These are phyloP conservation scores for Austrofundulus limnaeus DNA, from an alignment of 2,113 vertebrate genomes.

Conservation along the genomic window DNA sequence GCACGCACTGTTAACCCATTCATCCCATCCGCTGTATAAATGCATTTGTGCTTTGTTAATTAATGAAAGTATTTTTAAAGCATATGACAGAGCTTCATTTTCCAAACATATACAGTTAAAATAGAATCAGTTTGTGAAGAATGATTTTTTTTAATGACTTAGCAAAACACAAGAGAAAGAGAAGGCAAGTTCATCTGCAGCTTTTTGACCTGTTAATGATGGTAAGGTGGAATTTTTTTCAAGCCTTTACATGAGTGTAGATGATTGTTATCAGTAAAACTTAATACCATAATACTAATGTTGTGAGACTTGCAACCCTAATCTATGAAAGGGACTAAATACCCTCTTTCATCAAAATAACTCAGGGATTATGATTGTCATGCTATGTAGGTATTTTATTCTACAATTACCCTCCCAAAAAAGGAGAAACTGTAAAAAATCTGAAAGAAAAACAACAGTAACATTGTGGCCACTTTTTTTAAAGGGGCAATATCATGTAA, in stretches of 20 bases:
- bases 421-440: no score
- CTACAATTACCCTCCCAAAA: no score
- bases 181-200: slow-evolving; percentile 3
- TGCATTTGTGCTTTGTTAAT: no score
- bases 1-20: slow-evolving; percentile 63
- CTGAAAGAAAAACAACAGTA: not conserved
- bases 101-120: not conserved
- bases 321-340: not conserved
- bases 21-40: slow-evolving; percentile 21
- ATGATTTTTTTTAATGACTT: not conserved
- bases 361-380: not conserved
- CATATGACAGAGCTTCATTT: not conserved
- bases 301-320: not conserved
- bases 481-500: no score
- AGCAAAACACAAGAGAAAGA: not conserved
- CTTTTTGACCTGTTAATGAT: slow-evolving; percentile 13
- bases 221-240: slow-evolving; percentile 13
- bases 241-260: not conserved
- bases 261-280: slow-evolving; percentile 24
- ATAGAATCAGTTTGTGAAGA: not conserved
- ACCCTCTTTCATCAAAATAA: not conserved
- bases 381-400: no score
- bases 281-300: not conserved
- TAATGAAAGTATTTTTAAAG: slow-evolving; percentile 4
- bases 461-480: no score